Base-by-base conservation (phyloP, 1,140 invertebrate genomes). In the Acromyrmex charruanus region DNA sequence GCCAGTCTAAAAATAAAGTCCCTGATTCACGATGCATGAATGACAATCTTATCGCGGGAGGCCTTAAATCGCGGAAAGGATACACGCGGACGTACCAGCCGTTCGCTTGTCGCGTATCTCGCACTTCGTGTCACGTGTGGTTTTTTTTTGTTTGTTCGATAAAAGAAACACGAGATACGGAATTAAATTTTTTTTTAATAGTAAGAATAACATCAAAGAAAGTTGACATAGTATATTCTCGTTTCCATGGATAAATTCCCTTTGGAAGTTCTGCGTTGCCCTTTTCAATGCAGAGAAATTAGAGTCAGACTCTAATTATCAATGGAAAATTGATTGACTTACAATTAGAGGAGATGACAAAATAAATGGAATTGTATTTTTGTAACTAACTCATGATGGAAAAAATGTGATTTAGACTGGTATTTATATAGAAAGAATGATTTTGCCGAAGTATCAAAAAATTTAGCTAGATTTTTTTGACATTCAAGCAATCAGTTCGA, bases 1-100 rank as follows among this genome's bases (percentile, higher is more conserved):
- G 89, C 88, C 86, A 90, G 69, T 94, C 94, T 95, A 94, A 94
- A 95, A 95, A 95, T 94, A 95, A 94, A 94, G 89, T 93, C 93
- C 91, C 89, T 93, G 92, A 94, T 93, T 94, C 93, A 93, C 93
- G 94, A 94, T 94, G 92, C 94, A 94, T 94, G 94, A 94, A 94
- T 94, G 94, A 94, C 93, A 94, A 95, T 94, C 92, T 69, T 84
- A 87, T 87, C 86, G 71, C 81, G 81, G 51, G 25, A 77, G 39
- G 35, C 10, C 59, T 82, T 90, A 88, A 86, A 89, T 89, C 71
- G 69, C n/a, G n/a, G 63, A 53, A 68, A 28, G 18, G 53, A 88
- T 89, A 71, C 68, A 69, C 81, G 12, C 31, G 16, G 25, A 81
- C 71, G 12, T 66, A 21, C n/a, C 49, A 16, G 49, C 49, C 18